Evolutionary conservation across 2,888 invertebrate species (phyloP).

Genomic region (Baccha elongata): DNA sequence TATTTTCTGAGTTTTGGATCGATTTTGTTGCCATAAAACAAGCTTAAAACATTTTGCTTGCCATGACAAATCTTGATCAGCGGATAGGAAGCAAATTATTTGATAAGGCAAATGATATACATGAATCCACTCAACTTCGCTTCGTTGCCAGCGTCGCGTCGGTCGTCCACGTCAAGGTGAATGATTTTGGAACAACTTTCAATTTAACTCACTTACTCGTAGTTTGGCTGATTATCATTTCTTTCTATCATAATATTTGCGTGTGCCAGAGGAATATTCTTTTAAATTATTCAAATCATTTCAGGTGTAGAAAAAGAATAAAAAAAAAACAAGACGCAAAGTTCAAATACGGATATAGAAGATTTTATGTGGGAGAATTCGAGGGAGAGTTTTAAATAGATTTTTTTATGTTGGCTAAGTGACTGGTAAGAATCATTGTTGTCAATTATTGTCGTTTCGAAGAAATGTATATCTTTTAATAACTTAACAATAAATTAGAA

Average conservation of each 20-base stretch:
- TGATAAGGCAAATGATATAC: slow-evolving; percentile 17
- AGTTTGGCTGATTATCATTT: neutral
- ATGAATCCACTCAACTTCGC: slow-evolving; percentile 33
- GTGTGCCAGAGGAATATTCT: slow-evolving; percentile 23
- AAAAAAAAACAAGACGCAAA: neutral
- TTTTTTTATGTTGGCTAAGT: neutral
- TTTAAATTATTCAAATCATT: slow-evolving; percentile 20
- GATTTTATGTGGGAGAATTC: slow-evolving; percentile 16
- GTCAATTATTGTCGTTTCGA: no score
- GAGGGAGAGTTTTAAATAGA: slow-evolving; percentile 14
- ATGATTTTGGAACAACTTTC: slow-evolving; percentile 60
- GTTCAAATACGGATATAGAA: neutral
- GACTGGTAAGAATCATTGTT: neutral
- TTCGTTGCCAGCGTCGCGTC: no score
- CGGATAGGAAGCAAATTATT: slow-evolving; percentile 51
- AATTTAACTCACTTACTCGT: slow-evolving; percentile 26
- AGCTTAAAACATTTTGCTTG: neutral
- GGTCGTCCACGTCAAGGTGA: slow-evolving; percentile 61
- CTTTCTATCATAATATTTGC: neutral
- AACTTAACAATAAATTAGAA: no score
- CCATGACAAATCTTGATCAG: slow-evolving; percentile 18
- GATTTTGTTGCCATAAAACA: neutral
- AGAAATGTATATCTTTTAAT: no score
- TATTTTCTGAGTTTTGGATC: neutral
- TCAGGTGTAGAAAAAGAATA: neutral